Base-by-base conservation (phyloP, 2,888 invertebrate genomes). In the Scaptomyza flava region DNA sequence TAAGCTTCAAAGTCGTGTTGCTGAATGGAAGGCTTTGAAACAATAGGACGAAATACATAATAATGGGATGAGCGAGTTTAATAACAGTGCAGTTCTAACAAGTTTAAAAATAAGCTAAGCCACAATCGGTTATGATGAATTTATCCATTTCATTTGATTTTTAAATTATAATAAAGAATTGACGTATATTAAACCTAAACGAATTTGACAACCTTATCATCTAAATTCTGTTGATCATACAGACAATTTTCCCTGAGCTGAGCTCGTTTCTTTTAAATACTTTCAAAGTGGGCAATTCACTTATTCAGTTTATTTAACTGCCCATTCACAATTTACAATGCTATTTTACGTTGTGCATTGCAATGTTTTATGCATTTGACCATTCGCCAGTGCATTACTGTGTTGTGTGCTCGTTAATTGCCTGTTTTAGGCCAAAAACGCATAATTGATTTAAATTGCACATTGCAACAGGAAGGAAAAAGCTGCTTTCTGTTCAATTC, bases 381-480 rank as follows among this genome's bases (percentile, higher is more conserved):
- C 34, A 27, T 42, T 42, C 53, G 54, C 20, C 14, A 38, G 17
- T 31, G 33, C 17, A 12, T 46, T n/a, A 33, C 45, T 34, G 17
- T 31, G 33, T 31, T 41, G 30, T n/a, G 14, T 46, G 33, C 17
- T n/a, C 34, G 50, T 34, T 66, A 73, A 73, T 69, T 61, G 60
- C 50, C 71, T 77, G 80, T 46, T 69, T 77, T 54, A 53, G 64
- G 61, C 27, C 59, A 52, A 62, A 70, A 64, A 59, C 71, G 65
- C 68, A 71, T 83, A 86, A 81, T 83, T 86, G 84, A 83, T 77
- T 80, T 81, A 83, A 81, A 86, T 74, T 61, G 51, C 68, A 45
- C 53, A 17, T 63, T 62, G 61, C 46, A 57, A 60, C 61, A 57
- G 46, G 17, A 51, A 6, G 38, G 58, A 47, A 30, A 27, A 38